These are phyloP conservation scores for Lycaena phlaeas DNA, from an alignment of 2,888 invertebrate species.

Conservation along the genomic window DNA sequence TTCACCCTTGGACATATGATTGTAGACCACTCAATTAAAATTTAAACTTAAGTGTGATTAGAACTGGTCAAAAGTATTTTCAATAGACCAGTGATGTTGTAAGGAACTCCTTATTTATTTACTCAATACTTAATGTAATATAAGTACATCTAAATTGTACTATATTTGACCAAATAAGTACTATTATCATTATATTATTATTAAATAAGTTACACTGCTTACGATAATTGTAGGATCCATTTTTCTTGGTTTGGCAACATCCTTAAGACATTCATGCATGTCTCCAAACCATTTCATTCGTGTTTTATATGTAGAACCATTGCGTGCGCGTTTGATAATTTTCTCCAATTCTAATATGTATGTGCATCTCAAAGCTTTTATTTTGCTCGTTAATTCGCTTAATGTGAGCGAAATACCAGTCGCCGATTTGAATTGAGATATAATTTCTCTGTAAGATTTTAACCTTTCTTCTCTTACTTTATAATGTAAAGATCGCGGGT, in stretches of 20 bases:
- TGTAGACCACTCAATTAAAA: too few species aligned
- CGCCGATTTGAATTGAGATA: conserved; percentile 31
- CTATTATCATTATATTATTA: too few species aligned
- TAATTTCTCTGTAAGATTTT: conserved; percentile 39
- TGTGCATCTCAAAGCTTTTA: conserved; percentile 45
- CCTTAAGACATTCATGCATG: conserved; percentile 33
- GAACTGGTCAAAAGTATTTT: too few species aligned
- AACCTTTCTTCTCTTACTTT: conserved; percentile 38
- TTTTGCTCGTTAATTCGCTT: conserved; percentile 38
- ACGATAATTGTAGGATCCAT: conserved; percentile 2
- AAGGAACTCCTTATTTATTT: too few species aligned
- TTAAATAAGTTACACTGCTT: too few species aligned
- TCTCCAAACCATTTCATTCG: conserved; percentile 44
- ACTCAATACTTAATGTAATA: too few species aligned
- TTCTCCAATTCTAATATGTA: conserved; percentile 45
- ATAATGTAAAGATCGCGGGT: conserved; percentile 43
- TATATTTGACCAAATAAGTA: too few species aligned
- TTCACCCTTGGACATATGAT: too few species aligned
- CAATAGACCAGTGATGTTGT: too few species aligned
- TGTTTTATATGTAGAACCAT: conserved; percentile 33
- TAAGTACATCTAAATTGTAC: too few species aligned
- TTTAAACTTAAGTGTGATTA: too few species aligned
- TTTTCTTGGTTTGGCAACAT: neutral
- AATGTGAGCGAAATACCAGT: conserved; percentile 40
- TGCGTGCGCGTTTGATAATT: conserved; percentile 35